These are phyloP conservation scores for Mamestra brassicae DNA, from an alignment of 2,888 invertebrate species.

Conservation along the genomic window DNA sequence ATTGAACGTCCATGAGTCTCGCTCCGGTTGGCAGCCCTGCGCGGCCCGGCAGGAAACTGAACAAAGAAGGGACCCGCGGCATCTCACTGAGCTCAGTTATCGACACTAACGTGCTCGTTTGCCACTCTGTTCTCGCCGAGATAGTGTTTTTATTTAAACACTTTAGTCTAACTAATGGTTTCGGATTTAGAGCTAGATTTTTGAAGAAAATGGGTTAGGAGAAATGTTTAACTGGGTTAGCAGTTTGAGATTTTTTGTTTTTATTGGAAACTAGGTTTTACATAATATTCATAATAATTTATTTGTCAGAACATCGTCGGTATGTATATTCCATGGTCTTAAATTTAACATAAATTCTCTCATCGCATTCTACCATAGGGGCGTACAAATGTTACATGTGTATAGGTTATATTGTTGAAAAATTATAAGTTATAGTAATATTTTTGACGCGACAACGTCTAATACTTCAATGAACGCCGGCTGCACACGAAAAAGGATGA, in stretches of 20 bases:
- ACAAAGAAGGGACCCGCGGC: constrained; percentile 50
- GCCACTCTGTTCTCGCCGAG: constrained; percentile 30
- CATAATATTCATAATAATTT: no score
- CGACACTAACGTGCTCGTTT: constrained; percentile 53
- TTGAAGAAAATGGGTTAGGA: background rate
- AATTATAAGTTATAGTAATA: no score
- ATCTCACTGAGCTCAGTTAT: constrained; percentile 42
- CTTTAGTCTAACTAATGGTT: constrained; percentile 43
- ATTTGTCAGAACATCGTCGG: no score
- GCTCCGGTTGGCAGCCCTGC: constrained; percentile 51
- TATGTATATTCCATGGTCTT: no score
- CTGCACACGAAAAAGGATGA: no score
- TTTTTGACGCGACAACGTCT: no score
- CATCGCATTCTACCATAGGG: no score
- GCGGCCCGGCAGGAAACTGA: constrained; percentile 20
- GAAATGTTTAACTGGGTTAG: background rate
- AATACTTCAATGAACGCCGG: no score
- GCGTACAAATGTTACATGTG: no score
- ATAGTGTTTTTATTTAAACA: constrained; percentile 49
- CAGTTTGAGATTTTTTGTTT: background rate
- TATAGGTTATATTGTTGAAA: no score
- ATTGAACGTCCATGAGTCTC: constrained; percentile 19
- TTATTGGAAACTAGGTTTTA: no score
- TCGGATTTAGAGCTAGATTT: constrained; percentile 36
- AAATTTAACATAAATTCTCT: no score